Base-by-base conservation (phyloP, 1,140 invertebrate genomes). In the Stegodyphus dumicola region DNA sequence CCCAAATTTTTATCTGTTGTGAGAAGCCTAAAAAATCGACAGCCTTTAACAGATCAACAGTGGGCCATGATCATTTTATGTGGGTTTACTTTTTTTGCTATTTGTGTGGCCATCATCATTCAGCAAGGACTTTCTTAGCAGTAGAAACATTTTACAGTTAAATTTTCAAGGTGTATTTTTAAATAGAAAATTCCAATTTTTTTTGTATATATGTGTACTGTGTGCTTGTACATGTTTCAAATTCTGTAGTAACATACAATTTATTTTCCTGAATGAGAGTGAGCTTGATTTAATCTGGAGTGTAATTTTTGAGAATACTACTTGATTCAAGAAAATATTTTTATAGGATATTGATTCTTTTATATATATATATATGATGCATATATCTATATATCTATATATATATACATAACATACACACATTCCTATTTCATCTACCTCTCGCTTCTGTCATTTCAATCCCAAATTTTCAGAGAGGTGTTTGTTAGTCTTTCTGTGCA, bases 21-120 rank as follows among this genome's bases (percentile, higher is more conserved):
- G 7, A 53, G 65, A 7, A 33, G 48, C 51, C 65, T 77, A 13
- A 81, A 66, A 33, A 90, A 91, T 80, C 90, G 91, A 76, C 91
- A 91, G 88, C 91, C 91, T 77, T 89, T 94, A 89, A 92, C 92
- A 49, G 93, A 94, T 89, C 92, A 93, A 86, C 93, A 94, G 88
- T 92, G 92, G 89, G 93, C 94, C 76, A 90, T 93, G 79, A 91
- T 94, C 70, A 92, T 94, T 88, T 90, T 94, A 52, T 89, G 91
- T 75, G 91, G 91, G 60, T 93, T 95, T 90, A 92, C 93, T 60
- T 76, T 94, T 84, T 88, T 94, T 87, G 93, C 93, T 79, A 91
- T 95, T 87, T 87, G 93, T 77, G 91, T 94, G 87, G 93, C 94
- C 65, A 92, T 92, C 69, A 85, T 93, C 78, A 91, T 92, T 75